Evolutionary conservation across 2,888 invertebrate species (phyloP).

Genomic region (Hylaea fasciaria): DNA sequence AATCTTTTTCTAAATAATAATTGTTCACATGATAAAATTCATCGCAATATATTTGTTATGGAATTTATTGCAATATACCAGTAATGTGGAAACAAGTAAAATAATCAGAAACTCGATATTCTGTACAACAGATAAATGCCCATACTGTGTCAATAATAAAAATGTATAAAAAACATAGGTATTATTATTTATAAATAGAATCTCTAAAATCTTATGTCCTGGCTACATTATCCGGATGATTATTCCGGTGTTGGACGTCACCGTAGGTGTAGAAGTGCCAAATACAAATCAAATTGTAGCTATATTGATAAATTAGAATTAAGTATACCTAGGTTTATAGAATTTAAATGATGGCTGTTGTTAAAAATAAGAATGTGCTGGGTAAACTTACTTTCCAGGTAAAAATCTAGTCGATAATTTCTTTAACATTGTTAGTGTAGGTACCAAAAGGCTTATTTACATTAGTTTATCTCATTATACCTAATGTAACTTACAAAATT

Average conservation of each 20-base stretch:
- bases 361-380: constrained; percentile 47
- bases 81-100: background rate
- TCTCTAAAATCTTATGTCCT: too few relatives aligned
- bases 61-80: background rate
- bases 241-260: too few relatives aligned
- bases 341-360: constrained; percentile 52
- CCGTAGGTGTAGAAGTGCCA: constrained; percentile 52
- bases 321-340: constrained; percentile 42
- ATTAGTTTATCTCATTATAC: constrained; percentile 17
- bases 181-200: too few relatives aligned
- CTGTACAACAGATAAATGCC: background rate
- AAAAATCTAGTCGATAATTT: constrained; percentile 24
- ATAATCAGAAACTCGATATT: background rate
- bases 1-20: constrained; percentile 14
- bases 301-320: constrained; percentile 39
- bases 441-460: constrained; percentile 40
- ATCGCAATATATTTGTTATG: background rate
- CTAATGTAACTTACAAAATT: too few relatives aligned
- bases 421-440: constrained; percentile 7
- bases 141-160: background rate
- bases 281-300: constrained; percentile 35
- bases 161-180: background rate
- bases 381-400: constrained; percentile 29
- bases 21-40: background rate
- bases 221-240: too few relatives aligned